Conservation (phyloP, 2,888 invertebrate genomes). For the Abrostola tripartita region DNA sequence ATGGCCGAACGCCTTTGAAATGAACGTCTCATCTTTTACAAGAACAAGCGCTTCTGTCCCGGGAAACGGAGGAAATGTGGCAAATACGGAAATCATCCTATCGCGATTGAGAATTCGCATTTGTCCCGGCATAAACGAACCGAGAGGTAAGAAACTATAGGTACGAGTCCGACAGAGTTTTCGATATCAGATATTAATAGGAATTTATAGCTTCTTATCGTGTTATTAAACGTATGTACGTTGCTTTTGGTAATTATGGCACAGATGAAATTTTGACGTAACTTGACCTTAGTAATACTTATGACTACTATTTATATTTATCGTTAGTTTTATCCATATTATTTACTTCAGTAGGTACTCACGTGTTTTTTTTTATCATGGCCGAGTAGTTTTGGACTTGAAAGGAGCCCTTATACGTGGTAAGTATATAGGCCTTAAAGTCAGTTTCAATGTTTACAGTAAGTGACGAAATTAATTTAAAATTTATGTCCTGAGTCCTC, state of each 20-base stretch:
- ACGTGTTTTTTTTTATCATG: too few species aligned
- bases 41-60: constrained; percentile 31
- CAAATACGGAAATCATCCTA: constrained; percentile 58
- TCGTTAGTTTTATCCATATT: too few species aligned
- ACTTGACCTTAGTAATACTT: not conserved
- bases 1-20: constrained; percentile 30
- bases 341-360: too few species aligned
- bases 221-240: not conserved
- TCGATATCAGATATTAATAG: constrained; percentile 4
- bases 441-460: too few species aligned
- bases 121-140: constrained; percentile 35
- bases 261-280: not conserved
- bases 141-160: constrained; percentile 18
- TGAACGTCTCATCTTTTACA: constrained; percentile 33
- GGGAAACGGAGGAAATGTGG: constrained; percentile 49
- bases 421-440: too few species aligned
- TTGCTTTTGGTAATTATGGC: not conserved
- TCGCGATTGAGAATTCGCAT: constrained; percentile 51
- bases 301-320: not conserved
- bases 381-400: too few species aligned
- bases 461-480: too few species aligned
- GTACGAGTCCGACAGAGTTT: not conserved
- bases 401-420: too few species aligned
- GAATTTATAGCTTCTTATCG: constrained; percentile 2
- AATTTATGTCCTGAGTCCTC: too few species aligned